A percentile compares a stretch with the other conserved stretches of the same genome.
phyloP scores from a whole-genome alignment of 2,113 vertebrate genomes.

The Poeciliopsis turrubarensis region DNA sequence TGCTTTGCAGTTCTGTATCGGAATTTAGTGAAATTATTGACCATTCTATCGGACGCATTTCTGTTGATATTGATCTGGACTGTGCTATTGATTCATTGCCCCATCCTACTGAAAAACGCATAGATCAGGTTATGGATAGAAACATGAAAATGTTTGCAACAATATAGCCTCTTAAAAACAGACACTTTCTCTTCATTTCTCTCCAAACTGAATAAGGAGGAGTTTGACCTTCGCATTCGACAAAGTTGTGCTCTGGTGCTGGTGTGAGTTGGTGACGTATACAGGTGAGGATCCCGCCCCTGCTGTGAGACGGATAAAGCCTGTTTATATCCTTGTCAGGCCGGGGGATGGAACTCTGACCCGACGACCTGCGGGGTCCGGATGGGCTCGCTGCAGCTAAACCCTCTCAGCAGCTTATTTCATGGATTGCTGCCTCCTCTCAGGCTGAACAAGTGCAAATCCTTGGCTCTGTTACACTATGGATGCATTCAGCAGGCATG shows the following conservation, averaged over 20 bases:
- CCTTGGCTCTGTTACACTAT: slow-evolving; percentile 13
- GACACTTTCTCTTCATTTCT: neutral
- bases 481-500: slow-evolving; percentile 5
- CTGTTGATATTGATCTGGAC: too few species aligned
- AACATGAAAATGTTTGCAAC: too few species aligned
- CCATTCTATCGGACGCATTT: too few species aligned
- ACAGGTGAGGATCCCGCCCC: neutral
- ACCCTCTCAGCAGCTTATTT: slow-evolving; percentile 44
- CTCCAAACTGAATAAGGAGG: neutral
- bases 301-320: slow-evolving; percentile 24
- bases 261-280: neutral
- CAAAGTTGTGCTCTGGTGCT: neutral
- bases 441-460: slow-evolving; percentile 7
- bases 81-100: too few species aligned
- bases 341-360: slow-evolving; percentile 23
- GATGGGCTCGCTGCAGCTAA: slow-evolving; percentile 10
- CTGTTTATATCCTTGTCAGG: slow-evolving; percentile 7
- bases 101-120: too few species aligned
- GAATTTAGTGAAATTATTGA: too few species aligned
- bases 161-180: too few species aligned
- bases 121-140: too few species aligned
- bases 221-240: neutral
- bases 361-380: slow-evolving; percentile 3
- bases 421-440: slow-evolving; percentile 41
- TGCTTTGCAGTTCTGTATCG: too few species aligned